Evolutionary conservation across 2,113 vertebrate species (phyloP).

Genomic region (Lates calcarifer): DNA sequence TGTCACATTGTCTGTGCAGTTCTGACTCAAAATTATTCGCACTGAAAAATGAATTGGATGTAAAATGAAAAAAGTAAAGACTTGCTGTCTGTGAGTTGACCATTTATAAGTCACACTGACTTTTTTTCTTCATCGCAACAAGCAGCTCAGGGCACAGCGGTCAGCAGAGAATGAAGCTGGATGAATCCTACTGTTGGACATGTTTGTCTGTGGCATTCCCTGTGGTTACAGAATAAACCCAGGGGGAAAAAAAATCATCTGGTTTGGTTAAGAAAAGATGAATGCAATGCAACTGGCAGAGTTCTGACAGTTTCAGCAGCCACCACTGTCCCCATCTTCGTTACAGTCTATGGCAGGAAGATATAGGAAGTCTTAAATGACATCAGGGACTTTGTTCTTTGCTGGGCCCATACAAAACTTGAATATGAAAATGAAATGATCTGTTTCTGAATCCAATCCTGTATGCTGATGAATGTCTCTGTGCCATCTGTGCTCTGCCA

Average conservation of each 20-base stretch:
- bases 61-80: neutral
- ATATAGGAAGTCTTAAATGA: neutral
- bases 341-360: neutral
- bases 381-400: neutral
- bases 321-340: neutral
- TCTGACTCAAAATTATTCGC: neutral
- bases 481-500: conserved; percentile 36
- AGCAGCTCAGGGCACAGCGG: neutral
- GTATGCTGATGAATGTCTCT: conserved; percentile 53
- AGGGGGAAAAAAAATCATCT: neutral
- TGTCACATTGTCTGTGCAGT: neutral
- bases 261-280: conserved; percentile 26
- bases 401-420: neutral
- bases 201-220: conserved; percentile 41
- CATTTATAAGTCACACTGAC: neutral
- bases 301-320: neutral
- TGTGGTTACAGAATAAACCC: conserved; percentile 27
- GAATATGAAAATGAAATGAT: neutral
- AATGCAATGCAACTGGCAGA: conserved; percentile 30
- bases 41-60: too few species aligned
- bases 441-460: conserved; percentile 39
- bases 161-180: neutral
- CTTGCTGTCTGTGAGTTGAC: neutral
- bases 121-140: neutral
- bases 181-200: neutral